phyloP scores from a whole-genome alignment of 2,113 vertebrate species.

The Eublepharis macularius region DNA sequence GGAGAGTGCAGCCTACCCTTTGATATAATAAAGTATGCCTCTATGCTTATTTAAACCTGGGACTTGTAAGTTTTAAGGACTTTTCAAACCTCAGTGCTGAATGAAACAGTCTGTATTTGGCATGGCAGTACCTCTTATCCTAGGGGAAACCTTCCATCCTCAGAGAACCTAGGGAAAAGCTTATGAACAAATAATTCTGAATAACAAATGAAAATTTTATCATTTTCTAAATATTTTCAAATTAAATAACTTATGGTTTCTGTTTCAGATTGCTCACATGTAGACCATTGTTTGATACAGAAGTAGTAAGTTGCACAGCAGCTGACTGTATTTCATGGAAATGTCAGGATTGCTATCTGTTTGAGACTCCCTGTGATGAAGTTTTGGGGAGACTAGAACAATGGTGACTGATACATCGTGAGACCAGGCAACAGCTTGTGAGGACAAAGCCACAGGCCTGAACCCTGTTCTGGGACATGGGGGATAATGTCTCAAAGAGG shows the following conservation, averaged over 20 bases:
- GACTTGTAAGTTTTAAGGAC: background rate
- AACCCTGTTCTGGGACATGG: too few species aligned
- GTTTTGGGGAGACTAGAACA: too few species aligned
- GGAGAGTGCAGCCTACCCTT: background rate
- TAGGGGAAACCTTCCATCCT: background rate
- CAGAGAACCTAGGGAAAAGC: background rate
- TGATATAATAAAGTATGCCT: background rate
- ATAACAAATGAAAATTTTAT: background rate
- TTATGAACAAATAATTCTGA: background rate
- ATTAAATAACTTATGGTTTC: background rate
- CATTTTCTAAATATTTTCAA: background rate
- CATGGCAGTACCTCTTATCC: background rate
- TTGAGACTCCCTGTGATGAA: too few species aligned
- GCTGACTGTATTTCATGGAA: background rate
- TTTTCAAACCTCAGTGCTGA: background rate
- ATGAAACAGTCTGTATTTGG: background rate
- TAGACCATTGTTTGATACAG: background rate
- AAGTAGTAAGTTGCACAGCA: background rate
- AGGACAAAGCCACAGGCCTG: too few species aligned
- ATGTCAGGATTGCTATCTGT: background rate
- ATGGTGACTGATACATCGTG: too few species aligned
- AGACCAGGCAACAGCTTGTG: too few species aligned
- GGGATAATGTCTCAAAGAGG: too few species aligned
- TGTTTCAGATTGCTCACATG: background rate
- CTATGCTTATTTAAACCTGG: background rate